Conservation (phyloP, 2,888 invertebrate species). For the Phortica magna region DNA sequence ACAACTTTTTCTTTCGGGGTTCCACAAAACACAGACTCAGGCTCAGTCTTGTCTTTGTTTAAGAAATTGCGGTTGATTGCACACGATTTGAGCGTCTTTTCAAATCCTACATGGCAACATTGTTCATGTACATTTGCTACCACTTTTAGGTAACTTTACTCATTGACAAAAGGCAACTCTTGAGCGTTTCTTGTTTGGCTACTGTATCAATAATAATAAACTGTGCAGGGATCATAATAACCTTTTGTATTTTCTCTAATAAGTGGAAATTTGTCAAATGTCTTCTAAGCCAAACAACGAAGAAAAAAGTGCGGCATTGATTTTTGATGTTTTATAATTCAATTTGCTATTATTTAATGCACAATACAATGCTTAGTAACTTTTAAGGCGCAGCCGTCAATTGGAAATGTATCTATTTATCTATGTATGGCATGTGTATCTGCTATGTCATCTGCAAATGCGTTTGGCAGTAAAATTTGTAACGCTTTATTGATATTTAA, state of each 20-base stretch:
- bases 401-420: conserved; percentile 1
- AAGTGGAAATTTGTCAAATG: conserved; percentile 61
- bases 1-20: conserved; percentile 39
- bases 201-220: conserved; percentile 21
- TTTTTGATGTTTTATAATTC: conserved; percentile 50
- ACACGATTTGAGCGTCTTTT: conserved; percentile 62
- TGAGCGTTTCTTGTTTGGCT: conserved; percentile 48
- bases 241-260: conserved; percentile 37
- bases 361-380: background rate
- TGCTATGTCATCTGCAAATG: conserved; percentile 28
- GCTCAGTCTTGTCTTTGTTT: conserved; percentile 56
- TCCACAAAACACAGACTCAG: conserved; percentile 57
- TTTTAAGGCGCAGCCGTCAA: no score
- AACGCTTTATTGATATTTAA: conserved; percentile 62
- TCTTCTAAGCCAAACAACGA: background rate
- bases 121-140: background rate
- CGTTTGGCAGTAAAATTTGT: conserved; percentile 39
- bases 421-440: conserved; percentile 26
- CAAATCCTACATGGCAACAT: background rate
- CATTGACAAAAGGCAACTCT: conserved; percentile 36
- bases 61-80: conserved; percentile 70
- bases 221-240: conserved; percentile 1
- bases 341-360: conserved; percentile 53
- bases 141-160: conserved; percentile 55
- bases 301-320: background rate